Base-by-base conservation (phyloP, 2,888 invertebrate species). In the Candidula unifasciata region DNA sequence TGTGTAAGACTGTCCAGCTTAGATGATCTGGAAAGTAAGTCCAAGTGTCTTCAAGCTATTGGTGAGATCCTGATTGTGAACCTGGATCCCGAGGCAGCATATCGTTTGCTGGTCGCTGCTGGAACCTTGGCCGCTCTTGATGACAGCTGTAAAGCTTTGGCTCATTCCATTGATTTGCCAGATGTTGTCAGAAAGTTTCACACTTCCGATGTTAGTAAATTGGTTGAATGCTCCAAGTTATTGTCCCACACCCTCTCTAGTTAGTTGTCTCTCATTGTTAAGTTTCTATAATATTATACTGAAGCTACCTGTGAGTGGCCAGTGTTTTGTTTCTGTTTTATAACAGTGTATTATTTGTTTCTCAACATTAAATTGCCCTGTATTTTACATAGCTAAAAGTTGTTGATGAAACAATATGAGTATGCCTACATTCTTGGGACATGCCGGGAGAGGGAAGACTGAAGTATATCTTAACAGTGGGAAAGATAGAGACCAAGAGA, bases 61-160 rank as follows among this genome's bases (percentile, higher is more conserved):
- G 88, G 87, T 3, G 88, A 87, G 69, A 57, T 89, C 3, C 79
- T 90, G n/a, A 78, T 84, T 27, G 78, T 89, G 24, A 87, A 89
- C 37, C 21, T 77, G 64, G 92, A 96, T 78, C 94, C 94, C 0
- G 97, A 97, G 92, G 96, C 97, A 0, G 95, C 96, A 85, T 97
- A 96, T 94, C 95, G 97, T 91, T 94, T 95, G 37, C 95, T 97
- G 30, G 96, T 97, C 30, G 96, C 96, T 0, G 93, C 97, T 54
- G 97, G 97, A 76, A 97, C 97, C 0, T 92, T 97, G 27, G 89
- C 95, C 79, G 90, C 91, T 86, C 92, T 91, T 27, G 94, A 94
- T 86, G 90, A 91, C 18, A 89, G 89, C 33, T 83, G 89, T 52
- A 87, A 88, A 69, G 92, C 89, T 52, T 83, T 93, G 77, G 90